These are phyloP conservation scores for Caenorhabditis afra DNA, from an alignment of 2,888 invertebrate species.

Conservation along the genomic window DNA sequence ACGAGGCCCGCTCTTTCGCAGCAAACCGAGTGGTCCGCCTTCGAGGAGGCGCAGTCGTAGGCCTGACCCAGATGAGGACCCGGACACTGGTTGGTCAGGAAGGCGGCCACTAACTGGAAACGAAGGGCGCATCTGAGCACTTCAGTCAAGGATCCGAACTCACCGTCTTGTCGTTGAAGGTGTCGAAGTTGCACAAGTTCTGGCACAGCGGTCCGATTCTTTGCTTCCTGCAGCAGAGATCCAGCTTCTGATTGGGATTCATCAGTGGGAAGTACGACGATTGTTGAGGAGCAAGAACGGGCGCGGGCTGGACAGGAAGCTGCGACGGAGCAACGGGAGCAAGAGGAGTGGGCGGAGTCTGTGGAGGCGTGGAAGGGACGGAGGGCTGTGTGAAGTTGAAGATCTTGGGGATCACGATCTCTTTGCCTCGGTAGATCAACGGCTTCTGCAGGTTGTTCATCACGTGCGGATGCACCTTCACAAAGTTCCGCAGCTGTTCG, in stretches of 20 bases:
- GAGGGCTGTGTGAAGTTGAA: slow-evolving; percentile 51
- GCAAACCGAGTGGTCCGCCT: slow-evolving; percentile 75
- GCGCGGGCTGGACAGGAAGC: slow-evolving; percentile 29
- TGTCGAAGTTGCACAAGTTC: slow-evolving; percentile 77
- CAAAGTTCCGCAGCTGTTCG: slow-evolving; percentile 49
- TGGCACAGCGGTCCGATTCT: slow-evolving; percentile 71
- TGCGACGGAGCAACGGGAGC: slow-evolving; percentile 23
- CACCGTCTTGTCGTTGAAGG: slow-evolving; percentile 77
- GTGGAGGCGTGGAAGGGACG: neutral
- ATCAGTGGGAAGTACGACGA: slow-evolving; percentile 55
- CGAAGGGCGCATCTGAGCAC: neutral
- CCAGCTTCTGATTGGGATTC: slow-evolving; percentile 76
- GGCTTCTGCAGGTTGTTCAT: slow-evolving; percentile 54
- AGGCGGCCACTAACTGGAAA: slow-evolving; percentile 73
- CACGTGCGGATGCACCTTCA: slow-evolving; percentile 59
- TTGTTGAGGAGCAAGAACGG: slow-evolving; percentile 3
- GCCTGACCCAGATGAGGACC: slow-evolving; percentile 77
- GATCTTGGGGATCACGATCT: slow-evolving; percentile 57
- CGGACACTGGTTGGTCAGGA: slow-evolving; percentile 77
- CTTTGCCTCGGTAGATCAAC: slow-evolving; percentile 55
- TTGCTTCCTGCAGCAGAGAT: slow-evolving; percentile 76
- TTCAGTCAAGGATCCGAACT: slow-evolving; percentile 34
- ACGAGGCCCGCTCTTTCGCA: slow-evolving; percentile 71
- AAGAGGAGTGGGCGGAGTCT: slow-evolving; percentile 18
- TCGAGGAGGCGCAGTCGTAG: slow-evolving; percentile 77